Base-by-base conservation (phyloP, 1,140 invertebrate species). In the Drosophila parabipectinata region DNA sequence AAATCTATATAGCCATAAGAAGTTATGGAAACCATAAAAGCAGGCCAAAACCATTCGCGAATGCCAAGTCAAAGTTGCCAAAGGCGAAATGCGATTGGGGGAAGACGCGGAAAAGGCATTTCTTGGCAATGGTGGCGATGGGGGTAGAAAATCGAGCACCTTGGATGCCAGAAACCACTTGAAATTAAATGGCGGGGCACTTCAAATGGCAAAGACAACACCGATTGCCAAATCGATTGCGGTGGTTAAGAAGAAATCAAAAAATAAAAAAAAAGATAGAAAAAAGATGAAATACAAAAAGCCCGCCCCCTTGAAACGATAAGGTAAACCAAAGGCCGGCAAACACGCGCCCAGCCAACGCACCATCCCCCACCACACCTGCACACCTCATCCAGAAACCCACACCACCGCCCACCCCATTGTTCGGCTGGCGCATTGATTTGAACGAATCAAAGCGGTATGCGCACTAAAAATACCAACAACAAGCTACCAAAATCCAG, bases 391-490 rank as follows among this genome's bases (percentile, higher is more conserved):
- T 6, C n/a, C 37, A 7, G 10, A 15, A 14, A 14, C 8, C 37
- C 34, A 15, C 3, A n/a, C n/a, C 14, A 32, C 10, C 18, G 1
- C 15, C 34, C 41, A 44, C 37, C 8, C 44, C 24, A 37, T 66
- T 59, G 69, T 59, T 64, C 68, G 73, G 66, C 74, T 72, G 78
- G 56, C 78, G 82, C 82, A 87, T 87, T 87, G 82, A 87, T 87
- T 87, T 87, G 83, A 88, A 87, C 82, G 82, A 87, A 87, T 87
- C 82, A 87, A 87, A 87, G 82, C 82, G 82, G 83, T 87, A 87
- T 79, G 82, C 82, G 82, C 82, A 87, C 82, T 87, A 88, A 87
- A 85, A 88, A 87, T 88, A 87, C 83, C 82, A 87, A 87, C 83
- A 82, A 79, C 76, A 83, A 78, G 61, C 69, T 63, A 48, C 60